Evolutionary conservation across 2,888 invertebrate genomes (phyloP).

Genomic region (Andrena chrysosceles): DNA sequence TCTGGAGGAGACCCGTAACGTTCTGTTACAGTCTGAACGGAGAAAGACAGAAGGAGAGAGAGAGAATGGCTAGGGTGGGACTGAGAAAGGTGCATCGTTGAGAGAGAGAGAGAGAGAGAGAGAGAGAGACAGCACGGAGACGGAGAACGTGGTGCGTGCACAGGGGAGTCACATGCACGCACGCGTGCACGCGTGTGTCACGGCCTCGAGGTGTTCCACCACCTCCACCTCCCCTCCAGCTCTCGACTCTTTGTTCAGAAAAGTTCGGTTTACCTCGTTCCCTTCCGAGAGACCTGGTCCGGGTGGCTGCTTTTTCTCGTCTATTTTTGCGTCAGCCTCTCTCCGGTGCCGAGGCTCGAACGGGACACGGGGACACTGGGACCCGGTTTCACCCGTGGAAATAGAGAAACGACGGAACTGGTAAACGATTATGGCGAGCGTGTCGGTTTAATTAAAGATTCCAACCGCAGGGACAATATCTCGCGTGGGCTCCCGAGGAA

Average conservation of each 20-base stretch:
- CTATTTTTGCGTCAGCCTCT: slow-evolving; percentile 64
- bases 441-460: slow-evolving; percentile 45
- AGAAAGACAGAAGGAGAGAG: slow-evolving; percentile 43
- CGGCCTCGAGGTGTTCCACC: slow-evolving; percentile 65
- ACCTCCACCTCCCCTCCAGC: slow-evolving; percentile 45
- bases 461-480: slow-evolving; percentile 7
- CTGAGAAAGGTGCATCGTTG: slow-evolving; percentile 11
- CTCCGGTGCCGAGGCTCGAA: slow-evolving; percentile 14
- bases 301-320: slow-evolving; percentile 54
- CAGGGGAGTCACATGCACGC: slow-evolving; percentile 56
- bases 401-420: slow-evolving; percentile 33
- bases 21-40: slow-evolving; percentile 43
- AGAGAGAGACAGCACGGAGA: slow-evolving; percentile 21
- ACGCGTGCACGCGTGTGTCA: slow-evolving; percentile 61
- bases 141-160: slow-evolving; percentile 32
- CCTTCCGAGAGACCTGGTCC: slow-evolving; percentile 51
- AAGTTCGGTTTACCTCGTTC: slow-evolving; percentile 77
- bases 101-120: slow-evolving; percentile 40
- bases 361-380: background rate
- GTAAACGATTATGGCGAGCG: slow-evolving; percentile 37
- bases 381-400: slow-evolving; percentile 36
- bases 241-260: slow-evolving; percentile 73
- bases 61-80: slow-evolving; percentile 18
- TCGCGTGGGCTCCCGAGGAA: slow-evolving; percentile 9
- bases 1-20: slow-evolving; percentile 59